Percentiles rank a stretch among this genome's conserved stretches.
Conservation (phyloP, 2,113 vertebrate genomes). For the Irena cyanogastra region DNA sequence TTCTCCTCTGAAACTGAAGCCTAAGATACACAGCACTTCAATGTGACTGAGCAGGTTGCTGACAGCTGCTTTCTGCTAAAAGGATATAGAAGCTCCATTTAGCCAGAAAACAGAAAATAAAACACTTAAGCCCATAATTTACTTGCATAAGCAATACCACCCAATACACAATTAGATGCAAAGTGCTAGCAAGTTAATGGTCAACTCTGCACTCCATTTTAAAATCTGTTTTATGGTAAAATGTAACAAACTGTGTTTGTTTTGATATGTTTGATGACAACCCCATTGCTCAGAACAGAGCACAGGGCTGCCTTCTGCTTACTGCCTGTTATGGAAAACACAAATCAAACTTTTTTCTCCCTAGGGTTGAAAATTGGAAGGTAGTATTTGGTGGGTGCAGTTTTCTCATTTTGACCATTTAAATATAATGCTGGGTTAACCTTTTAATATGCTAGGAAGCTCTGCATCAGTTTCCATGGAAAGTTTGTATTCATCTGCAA, state of each 20-base stretch:
- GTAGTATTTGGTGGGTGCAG: background rate
- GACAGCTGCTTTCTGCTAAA: slow-evolving; percentile 38
- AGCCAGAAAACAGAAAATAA: slow-evolving; percentile 38
- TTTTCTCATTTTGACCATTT: background rate
- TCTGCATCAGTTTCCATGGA: background rate
- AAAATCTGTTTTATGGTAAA: background rate
- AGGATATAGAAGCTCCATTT: slow-evolving; percentile 10
- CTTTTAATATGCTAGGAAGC: slow-evolving; percentile 16
- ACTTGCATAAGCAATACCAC: background rate
- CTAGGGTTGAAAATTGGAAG: background rate
- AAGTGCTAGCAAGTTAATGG: slow-evolving; percentile 19
- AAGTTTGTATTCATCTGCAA: background rate
- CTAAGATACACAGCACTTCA: slow-evolving; percentile 23
- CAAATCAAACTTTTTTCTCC: background rate
- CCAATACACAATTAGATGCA: background rate
- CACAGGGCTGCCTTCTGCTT: background rate
- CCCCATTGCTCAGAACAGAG: background rate
- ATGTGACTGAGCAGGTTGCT: slow-evolving; percentile 27
- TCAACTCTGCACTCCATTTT: background rate
- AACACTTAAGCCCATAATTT: background rate
- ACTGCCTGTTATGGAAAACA: background rate
- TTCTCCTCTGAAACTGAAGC: slow-evolving; percentile 19
- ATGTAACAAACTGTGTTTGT: background rate
- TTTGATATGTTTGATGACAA: background rate
- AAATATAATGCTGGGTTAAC: background rate